Base-by-base conservation (phyloP, 2,888 invertebrate species). In the Chaetogeoica ovagalla region DNA sequence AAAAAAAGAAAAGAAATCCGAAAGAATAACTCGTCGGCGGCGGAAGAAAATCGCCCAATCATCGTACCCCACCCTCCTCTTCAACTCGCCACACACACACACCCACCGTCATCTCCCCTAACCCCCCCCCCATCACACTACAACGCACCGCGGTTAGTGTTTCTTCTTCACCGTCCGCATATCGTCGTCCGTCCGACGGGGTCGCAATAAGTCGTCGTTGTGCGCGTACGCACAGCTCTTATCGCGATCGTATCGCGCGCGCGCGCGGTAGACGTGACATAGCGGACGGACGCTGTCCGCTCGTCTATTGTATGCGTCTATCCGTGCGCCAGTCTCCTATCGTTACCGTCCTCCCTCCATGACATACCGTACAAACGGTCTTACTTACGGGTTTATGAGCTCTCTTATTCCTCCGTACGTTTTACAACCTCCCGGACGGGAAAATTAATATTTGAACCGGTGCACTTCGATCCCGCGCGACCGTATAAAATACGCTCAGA, bases 1-100 rank as follows among this genome's bases (percentile, higher is more conserved):
- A 68, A 59, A 15, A 4, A 43, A 43, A 7, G 6, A 43, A 43
- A 1, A 43, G 6, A 43, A 30, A 30, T 4, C 30, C 30, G 43
- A 43, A n/a, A 60, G 59, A 76, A 68, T 37, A 65, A 62, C 62
- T 59, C 59, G 68, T 11, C 59, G 30, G n/a, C n/a, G n/a, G n/a
- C n/a, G n/a, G n/a, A 21, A 77, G 52, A 77, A 77, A 77, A 77
- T 68, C 73, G 75, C 72, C 79, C 77, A 66, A 69, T 70, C 71
- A 73, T 81, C 37, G 66, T 72, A 60, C 85, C 73, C 73, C 73
- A 37, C 30, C 57, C 70, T 70, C 37, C n/a, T 70, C n/a, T 72
- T 62, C 69, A 52, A 13, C 63, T 59, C 39, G 11, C 48, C 30
- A 30, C 30, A 30, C 30, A 4, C 30, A 30, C 30, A 30, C 30